Conservation (phyloP, 2,113 vertebrate species). For the Zosterops pallidus region DNA sequence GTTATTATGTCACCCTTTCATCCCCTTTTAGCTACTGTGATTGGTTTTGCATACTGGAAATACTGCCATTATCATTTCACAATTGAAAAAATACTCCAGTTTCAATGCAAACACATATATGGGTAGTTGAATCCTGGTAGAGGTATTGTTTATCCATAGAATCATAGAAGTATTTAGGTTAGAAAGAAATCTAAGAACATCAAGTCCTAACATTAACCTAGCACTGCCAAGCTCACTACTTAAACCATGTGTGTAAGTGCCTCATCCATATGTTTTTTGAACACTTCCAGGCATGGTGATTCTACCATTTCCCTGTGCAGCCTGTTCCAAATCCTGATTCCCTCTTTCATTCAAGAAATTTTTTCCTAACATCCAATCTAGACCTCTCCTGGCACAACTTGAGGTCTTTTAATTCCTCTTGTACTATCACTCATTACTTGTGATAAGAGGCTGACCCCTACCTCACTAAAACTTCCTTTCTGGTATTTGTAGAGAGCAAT, state of each 20-base stretch:
- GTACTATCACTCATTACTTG: rapidly evolving
- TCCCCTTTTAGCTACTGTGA: not conserved
- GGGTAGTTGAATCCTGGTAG: not conserved
- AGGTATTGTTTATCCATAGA: not conserved
- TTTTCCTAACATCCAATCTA: not conserved
- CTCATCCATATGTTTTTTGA: not conserved
- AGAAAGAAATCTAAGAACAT: not conserved
- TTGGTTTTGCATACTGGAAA: not conserved
- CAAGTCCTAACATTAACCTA: rapidly evolving
- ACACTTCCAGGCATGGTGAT: not conserved
- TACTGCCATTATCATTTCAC: not conserved
- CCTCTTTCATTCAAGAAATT: not conserved
- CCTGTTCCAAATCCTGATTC: not conserved
- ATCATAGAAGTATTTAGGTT: not conserved
- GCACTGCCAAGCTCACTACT: not conserved
- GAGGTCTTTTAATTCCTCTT: not conserved
- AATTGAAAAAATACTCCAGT: not conserved
- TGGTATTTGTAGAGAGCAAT: not conserved
- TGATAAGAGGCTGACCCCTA: not conserved
- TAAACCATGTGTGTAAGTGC: not conserved
- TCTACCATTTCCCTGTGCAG: not conserved
- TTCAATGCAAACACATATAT: not conserved
- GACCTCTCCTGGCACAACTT: not conserved
- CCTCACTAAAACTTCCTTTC: not conserved
- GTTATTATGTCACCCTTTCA: not conserved